Percentiles rank a stretch among this genome's conserved stretches.
These are phyloP conservation scores for Mimas tiliae DNA, from an alignment of 2,888 invertebrate genomes.

Conservation along the genomic window DNA sequence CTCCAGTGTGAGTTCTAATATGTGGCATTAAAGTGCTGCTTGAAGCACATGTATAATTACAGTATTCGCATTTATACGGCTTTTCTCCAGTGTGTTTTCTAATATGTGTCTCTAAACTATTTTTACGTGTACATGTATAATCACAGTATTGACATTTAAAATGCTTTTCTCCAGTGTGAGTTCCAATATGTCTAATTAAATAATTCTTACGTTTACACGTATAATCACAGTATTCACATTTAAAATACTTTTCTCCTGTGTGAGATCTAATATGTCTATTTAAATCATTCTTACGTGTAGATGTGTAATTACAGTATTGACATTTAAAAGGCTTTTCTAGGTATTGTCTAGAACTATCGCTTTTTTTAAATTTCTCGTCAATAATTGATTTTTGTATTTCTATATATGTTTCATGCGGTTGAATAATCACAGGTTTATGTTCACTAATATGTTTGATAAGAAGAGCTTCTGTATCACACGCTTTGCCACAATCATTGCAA, in stretches of 20 bases:
- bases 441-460: neutral
- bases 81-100: neutral
- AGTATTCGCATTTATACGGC: neutral
- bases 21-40: conserved; percentile 29
- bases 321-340: neutral
- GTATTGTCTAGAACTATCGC: neutral
- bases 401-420: neutral
- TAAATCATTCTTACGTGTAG: neutral
- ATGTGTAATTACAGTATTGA: neutral
- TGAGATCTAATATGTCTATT: too few relatives aligned
- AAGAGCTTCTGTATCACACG: neutral
- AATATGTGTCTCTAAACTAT: neutral
- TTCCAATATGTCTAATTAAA: too few relatives aligned
- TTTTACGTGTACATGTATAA: neutral
- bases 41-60: neutral
- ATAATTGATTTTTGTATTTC: neutral
- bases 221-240: too few relatives aligned
- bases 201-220: too few relatives aligned
- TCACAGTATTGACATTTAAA: neutral
- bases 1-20: conserved; percentile 29
- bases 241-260: too few relatives aligned
- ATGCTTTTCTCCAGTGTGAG: neutral
- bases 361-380: too few relatives aligned
- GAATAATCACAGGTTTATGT: neutral
- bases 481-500: neutral